Evolutionary conservation across 2,797 vertebrate species (phyloP).

Genomic region (Lutjanus campechanus): DNA sequence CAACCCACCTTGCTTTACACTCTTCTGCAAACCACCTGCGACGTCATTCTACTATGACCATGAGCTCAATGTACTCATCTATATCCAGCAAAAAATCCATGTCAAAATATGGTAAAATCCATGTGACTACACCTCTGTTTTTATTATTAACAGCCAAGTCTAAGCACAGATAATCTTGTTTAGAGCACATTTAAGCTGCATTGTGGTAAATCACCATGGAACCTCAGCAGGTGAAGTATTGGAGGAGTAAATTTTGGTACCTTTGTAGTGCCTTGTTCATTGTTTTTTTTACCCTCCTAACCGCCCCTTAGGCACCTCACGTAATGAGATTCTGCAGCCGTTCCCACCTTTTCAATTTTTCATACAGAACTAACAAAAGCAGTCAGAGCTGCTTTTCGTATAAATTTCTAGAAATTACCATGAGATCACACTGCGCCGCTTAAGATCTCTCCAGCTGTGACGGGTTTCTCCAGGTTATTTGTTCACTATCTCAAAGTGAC

Average conservation of each 20-base stretch:
- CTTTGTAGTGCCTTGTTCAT: not conserved
- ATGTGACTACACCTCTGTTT: not conserved
- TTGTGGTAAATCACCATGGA: not conserved
- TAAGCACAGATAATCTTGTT: not conserved
- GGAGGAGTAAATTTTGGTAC: not conserved
- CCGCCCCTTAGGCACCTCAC: slow-evolving; percentile 26
- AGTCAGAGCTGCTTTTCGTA: slow-evolving; percentile 41
- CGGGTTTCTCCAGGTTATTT: slow-evolving; percentile 62
- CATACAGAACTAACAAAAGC: slow-evolving; percentile 43
- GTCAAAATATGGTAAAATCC: not conserved
- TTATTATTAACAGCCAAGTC: slow-evolving; percentile 1
- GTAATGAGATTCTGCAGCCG: slow-evolving; percentile 41
- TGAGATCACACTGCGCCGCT: slow-evolving; percentile 43
- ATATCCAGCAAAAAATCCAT: not conserved
- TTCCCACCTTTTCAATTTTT: slow-evolving; percentile 40
- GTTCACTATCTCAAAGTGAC: slow-evolving; percentile 53
- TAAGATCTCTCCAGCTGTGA: slow-evolving; percentile 49
- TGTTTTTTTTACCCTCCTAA: slow-evolving; percentile 38
- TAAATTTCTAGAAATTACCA: slow-evolving; percentile 52
- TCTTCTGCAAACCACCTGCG: not conserved
- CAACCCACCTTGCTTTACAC: not conserved
- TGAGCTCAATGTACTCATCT: not conserved
- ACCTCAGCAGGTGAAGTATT: slow-evolving; percentile 4
- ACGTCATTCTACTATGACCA: not conserved
- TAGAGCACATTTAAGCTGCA: not conserved